These are phyloP conservation scores for Botia almorhae DNA, from an alignment of 2,797 vertebrate species.

Conservation along the genomic window DNA sequence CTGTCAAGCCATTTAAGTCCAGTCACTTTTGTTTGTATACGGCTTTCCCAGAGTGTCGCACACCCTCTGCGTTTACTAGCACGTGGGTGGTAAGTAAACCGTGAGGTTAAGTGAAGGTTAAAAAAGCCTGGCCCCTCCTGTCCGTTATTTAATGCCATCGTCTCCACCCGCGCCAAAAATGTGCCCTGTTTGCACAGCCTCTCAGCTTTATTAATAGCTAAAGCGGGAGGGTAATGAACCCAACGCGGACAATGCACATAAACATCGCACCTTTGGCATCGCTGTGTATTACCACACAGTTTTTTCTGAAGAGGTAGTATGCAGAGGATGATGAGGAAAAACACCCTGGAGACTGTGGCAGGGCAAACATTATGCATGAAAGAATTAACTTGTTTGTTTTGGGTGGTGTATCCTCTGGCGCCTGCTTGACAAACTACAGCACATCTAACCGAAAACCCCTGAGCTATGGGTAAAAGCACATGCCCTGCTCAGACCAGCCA, in stretches of 20 bases:
- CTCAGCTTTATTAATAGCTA: conserved; percentile 63
- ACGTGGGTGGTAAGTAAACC: conserved; percentile 48
- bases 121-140: conserved; percentile 53
- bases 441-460: background rate
- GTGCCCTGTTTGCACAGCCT: conserved; percentile 59
- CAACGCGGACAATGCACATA: conserved; percentile 64
- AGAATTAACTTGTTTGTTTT: background rate
- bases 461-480: background rate
- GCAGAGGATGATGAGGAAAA: conserved; percentile 7
- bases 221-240: conserved; percentile 53
- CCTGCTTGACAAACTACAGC: background rate
- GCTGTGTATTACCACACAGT: conserved; percentile 33
- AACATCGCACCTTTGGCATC: conserved; percentile 58
- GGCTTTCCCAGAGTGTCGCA: background rate
- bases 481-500: too few relatives aligned
- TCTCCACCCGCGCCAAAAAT: conserved; percentile 56
- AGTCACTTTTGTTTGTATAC: background rate
- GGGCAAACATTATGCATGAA: background rate
- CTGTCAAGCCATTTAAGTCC: too few relatives aligned
- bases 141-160: conserved; percentile 42
- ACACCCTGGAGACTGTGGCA: background rate
- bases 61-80: conserved; percentile 31
- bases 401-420: conserved; percentile 28
- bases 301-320: conserved; percentile 40
- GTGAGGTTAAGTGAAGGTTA: conserved; percentile 50